Base-by-base conservation (phyloP, 2,888 invertebrate species). In the Diaperis boleti region DNA sequence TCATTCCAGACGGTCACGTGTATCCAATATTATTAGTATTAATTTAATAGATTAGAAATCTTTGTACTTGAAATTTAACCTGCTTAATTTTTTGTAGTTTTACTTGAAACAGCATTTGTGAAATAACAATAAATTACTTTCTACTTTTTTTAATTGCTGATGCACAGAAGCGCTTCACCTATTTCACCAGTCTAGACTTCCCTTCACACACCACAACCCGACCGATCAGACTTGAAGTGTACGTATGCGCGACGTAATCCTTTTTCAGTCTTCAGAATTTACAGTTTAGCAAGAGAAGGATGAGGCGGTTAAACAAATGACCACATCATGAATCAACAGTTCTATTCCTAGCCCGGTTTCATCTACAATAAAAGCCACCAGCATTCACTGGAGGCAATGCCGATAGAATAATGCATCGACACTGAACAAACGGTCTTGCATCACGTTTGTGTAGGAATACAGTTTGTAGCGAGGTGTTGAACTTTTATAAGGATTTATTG, bases 261-360 rank as follows among this genome's bases (percentile, higher is more conserved):
- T 41, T 49, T 49, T 55, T 49, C 41, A 49, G 45, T 18, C 42
- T 47, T 47, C 45, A 18, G 62, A 62, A 55, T 62, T 62, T 41
- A 62, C 47, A 56, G 47, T 55, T 55, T 62, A 62, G 39, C 59
- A 57, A 31, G 59, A 69, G 68, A 71, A 68, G 64, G 69, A 72
- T 66, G 68, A 64, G 62, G 68, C 61, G 72, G 73, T 70, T 72
- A 68, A 68, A 67, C 70, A 72, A 72, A 67, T 69, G 68, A 67
- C 70, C 69, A 64, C 67, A 68, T 56, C 67, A 67, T 73, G 67
- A 68, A 72, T 72, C 71, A 73, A 68, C 72, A 64, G 67, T 72
- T 64, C 64, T 59, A 62, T 50, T 62, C 57, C 65, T 50, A 31
- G 35, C 50, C 33, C 22, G 49, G 47, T 50, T 47, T 55, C 55